These are phyloP conservation scores for Atherinosoma microstoma DNA, from an alignment of 2,797 vertebrate species.

Conservation along the genomic window DNA sequence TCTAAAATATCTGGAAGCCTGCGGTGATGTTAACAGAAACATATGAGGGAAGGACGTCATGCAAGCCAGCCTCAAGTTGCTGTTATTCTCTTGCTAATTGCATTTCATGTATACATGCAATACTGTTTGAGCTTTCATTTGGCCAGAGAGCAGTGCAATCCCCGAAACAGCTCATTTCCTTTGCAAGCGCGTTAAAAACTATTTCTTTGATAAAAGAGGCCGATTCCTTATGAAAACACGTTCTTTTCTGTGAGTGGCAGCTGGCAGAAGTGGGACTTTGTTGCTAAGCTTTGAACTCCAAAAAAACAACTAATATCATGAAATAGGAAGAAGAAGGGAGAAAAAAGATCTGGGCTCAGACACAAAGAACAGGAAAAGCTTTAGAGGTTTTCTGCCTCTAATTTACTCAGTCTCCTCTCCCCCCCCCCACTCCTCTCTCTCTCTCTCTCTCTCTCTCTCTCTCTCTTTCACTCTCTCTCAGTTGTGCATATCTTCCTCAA, in stretches of 20 bases:
- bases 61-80: constrained; percentile 22
- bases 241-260: constrained; percentile 80
- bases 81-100: constrained; percentile 59
- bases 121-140: constrained; percentile 56
- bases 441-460: constrained; percentile 27
- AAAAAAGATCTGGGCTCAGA: constrained; percentile 67
- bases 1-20: constrained; percentile 50
- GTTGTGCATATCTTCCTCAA: constrained; percentile 47
- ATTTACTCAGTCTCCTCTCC: constrained; percentile 43
- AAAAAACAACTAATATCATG: constrained; percentile 82
- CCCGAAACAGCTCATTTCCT: constrained; percentile 82
- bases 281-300: constrained; percentile 85
- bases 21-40: constrained; percentile 51
- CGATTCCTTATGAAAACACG: constrained; percentile 80
- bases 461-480: constrained; percentile 41
- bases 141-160: constrained; percentile 68
- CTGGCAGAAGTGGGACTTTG: constrained; percentile 76
- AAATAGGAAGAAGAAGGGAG: constrained; percentile 65
- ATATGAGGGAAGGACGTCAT: constrained; percentile 37
- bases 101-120: constrained; percentile 61
- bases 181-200: constrained; percentile 72
- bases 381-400: constrained; percentile 67
- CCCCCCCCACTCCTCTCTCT: no score
- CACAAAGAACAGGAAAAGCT: constrained; percentile 80
- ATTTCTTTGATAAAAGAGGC: constrained; percentile 78